A percentile compares a stretch with the other conserved stretches of the same genome.
These are phyloP conservation scores for Synanceia verrucosa DNA, from an alignment of 2,797 vertebrate genomes.

Conservation along the genomic window DNA sequence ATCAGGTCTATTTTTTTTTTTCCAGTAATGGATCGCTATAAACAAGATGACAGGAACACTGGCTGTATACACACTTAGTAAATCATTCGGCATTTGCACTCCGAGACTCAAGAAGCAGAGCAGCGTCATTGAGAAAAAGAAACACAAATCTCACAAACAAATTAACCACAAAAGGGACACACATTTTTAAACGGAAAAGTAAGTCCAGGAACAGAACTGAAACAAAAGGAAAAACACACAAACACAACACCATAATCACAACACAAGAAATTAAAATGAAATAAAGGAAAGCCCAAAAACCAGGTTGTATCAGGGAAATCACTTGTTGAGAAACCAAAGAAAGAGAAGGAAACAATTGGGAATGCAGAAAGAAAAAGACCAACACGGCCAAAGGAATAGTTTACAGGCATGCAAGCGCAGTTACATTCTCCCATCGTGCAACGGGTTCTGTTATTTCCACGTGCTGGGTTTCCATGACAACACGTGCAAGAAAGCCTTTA, in stretches of 20 bases:
- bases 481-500: conserved; percentile 90
- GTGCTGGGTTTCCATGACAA: conserved; percentile 94
- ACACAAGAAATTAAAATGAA: conserved; percentile 57
- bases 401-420: conserved; percentile 92
- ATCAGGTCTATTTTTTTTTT: conserved; percentile 68
- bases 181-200: conserved; percentile 61
- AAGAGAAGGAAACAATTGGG: conserved; percentile 55
- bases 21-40: conserved; percentile 62
- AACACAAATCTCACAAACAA: conserved; percentile 70
- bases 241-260: conserved; percentile 70
- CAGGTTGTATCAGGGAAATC: conserved; percentile 50
- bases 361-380: conserved; percentile 74
- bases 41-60: conserved; percentile 84
- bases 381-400: conserved; percentile 73
- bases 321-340: conserved; percentile 58
- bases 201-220: conserved; percentile 65
- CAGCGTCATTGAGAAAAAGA: conserved; percentile 80
- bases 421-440: conserved; percentile 99
- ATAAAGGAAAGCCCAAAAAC: conserved; percentile 69
- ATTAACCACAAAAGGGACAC: conserved; percentile 71
- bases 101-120: conserved; percentile 85
- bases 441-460: conserved; percentile 87
- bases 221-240: conserved; percentile 63
- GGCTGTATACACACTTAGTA: conserved; percentile 77
- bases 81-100: conserved; percentile 77